Base-by-base conservation (phyloP, 2,797 vertebrate species). In the Myiotriccus ornatus region DNA sequence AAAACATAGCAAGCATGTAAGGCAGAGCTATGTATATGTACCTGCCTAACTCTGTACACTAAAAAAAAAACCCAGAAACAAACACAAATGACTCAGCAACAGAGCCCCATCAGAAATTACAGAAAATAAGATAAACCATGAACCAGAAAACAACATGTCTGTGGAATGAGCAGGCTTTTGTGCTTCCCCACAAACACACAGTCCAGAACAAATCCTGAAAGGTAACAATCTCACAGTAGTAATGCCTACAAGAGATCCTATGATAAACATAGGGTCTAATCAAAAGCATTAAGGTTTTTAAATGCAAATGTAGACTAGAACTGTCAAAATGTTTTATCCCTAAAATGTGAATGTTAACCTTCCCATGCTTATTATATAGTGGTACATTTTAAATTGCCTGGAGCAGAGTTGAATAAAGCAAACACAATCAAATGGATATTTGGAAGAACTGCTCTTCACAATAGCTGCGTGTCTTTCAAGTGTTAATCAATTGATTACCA, bases 281-380 rank as follows among this genome's bases (percentile, higher is more conserved):
- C 79, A 95, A 97, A 94, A 62, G 74, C 6, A 1, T 90, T 93
- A 83, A 15, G 43, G 75, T 91, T 93, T 95, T 85, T 50, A 93
- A 96, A 97, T 95, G 90, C 85, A 94, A 90, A 94, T 82, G 88
- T 55, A 90, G 91, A 96, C 82, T 79, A 79, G 94, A 97, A 84
- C 87, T 94, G 95, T 95, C 95, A 94, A 95, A 97, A 96, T 94
- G 91, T 96, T 96, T 96, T 95, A 95, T 94, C 77, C 77, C 60
- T 77, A 60, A 96, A 89, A 64, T 56, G 77, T 68, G 91, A 93
- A 82, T 91, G 74, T 43, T 87, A 96, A 94, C 91, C 86, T 94
- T 96, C 85, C 80, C 84, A 71, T 92, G 60, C 83, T 93, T 93
- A 95, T 94, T 97, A 93, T 55, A 87, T 83, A 87, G 78, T 68